Evolutionary conservation across 2,797 vertebrate species (phyloP).

Genomic region (Melanotaenia parkinsoni): DNA sequence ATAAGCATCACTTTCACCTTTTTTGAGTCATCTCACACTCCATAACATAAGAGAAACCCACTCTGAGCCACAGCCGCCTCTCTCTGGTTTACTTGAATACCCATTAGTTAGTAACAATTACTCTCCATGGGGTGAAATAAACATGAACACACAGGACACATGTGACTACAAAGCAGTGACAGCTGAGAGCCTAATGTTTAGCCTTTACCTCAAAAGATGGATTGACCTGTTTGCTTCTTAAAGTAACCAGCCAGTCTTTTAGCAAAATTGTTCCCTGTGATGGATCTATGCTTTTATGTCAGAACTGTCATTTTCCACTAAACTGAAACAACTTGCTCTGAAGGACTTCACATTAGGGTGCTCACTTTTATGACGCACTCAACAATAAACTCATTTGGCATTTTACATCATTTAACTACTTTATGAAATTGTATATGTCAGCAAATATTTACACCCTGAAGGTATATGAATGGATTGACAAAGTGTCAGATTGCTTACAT

Average conservation of each 20-base stretch:
- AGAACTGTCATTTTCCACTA: conserved; percentile 70
- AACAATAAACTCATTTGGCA: conserved; percentile 63
- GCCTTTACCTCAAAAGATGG: conserved; percentile 80
- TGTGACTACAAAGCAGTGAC: conserved; percentile 36
- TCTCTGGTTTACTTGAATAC: neutral
- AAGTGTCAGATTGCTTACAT: conserved; percentile 51
- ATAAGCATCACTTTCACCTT: neutral
- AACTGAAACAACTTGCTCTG: conserved; percentile 49
- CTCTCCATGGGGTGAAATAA: neutral
- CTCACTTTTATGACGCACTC: conserved; percentile 33
- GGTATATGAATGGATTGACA: conserved; percentile 40
- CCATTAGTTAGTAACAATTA: neutral
- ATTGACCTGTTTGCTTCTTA: conserved; percentile 67
- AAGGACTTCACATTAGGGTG: conserved; percentile 45
- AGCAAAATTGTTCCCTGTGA: conserved; percentile 78
- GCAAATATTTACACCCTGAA: conserved; percentile 60
- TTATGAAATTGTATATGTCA: conserved; percentile 53
- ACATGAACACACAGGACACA: conserved; percentile 9
- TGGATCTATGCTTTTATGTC: conserved; percentile 74
- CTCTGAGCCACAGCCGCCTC: neutral
- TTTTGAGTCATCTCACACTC: neutral
- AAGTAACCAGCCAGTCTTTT: conserved; percentile 75
- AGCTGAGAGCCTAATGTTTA: conserved; percentile 26
- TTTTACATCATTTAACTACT: conserved; percentile 65
- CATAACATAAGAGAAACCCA: neutral